A percentile compares a stretch with the other conserved stretches of the same genome.
Evolutionary conservation across 2,113 vertebrate genomes (phyloP).

Genomic region (Spheniscus mendiculus): DNA sequence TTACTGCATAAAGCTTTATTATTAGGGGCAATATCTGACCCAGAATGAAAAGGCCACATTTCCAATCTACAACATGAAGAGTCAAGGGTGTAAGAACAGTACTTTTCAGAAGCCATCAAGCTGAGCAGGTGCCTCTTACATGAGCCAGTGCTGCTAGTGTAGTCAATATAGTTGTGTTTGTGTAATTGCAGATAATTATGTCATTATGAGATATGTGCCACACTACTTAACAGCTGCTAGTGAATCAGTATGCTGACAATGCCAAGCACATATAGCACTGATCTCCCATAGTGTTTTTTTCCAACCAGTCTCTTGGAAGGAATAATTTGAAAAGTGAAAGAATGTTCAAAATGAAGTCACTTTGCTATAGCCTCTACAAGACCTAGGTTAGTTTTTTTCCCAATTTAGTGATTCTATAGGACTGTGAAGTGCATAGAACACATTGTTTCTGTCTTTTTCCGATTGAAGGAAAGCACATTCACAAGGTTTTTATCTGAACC

Average conservation of each 20-base stretch:
- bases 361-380: not conserved
- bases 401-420: not conserved
- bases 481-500: not conserved
- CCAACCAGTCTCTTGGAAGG: not conserved
- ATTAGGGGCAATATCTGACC: not conserved
- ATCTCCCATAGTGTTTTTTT: not conserved
- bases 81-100: not conserved
- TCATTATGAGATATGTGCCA: not conserved
- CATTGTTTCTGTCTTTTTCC: not conserved
- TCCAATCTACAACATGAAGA: not conserved
- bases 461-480: not conserved
- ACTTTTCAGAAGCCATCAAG: not conserved
- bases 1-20: not conserved
- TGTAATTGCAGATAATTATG: not conserved
- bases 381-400: not conserved
- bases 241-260: not conserved
- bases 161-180: not conserved
- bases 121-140: not conserved
- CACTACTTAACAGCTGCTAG: not conserved
- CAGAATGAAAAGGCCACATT: not conserved
- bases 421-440: not conserved
- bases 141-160: not conserved
- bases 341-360: not conserved
- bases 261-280: not conserved
- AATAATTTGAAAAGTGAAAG: not conserved